A percentile compares a stretch with the other conserved stretches of the same genome.
phyloP scores from a whole-genome alignment of 2,888 invertebrate species.

The Tortrix viridana region DNA sequence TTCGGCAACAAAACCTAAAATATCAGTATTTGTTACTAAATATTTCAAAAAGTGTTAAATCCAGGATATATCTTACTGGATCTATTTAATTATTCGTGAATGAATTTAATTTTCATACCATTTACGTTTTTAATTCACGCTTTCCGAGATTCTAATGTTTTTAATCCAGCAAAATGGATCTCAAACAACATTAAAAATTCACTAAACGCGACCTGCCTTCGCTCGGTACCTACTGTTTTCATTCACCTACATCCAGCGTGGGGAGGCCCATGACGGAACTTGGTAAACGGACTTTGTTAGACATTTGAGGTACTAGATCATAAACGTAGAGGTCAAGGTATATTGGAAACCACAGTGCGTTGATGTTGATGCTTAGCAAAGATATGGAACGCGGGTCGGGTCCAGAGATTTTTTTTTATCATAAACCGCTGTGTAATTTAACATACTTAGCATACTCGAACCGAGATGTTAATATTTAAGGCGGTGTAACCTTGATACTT shows the following conservation, averaged over 20 bases:
- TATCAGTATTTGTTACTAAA: too few species aligned
- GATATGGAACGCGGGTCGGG: constrained; percentile 20
- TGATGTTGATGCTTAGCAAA: constrained; percentile 13
- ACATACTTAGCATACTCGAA: constrained; percentile 5
- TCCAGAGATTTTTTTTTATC: constrained; percentile 13
- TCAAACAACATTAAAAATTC: constrained; percentile 31
- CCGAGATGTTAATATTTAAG: constrained; percentile 12
- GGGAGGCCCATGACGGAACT: constrained; percentile 6
- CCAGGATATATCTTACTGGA: too few species aligned
- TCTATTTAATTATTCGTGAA: too few species aligned
- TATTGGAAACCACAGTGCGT: constrained; percentile 8
- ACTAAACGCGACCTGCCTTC: constrained; percentile 16
- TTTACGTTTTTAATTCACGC: constrained; percentile 11
- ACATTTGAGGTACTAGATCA: not conserved
- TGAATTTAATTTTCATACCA: not conserved
- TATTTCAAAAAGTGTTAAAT: too few species aligned
- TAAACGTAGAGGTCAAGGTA: constrained; percentile 12
- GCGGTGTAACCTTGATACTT: not conserved
- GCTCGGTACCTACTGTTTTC: constrained; percentile 6
- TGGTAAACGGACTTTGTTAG: not conserved
- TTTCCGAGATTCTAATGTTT: constrained; percentile 17
- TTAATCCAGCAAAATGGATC: constrained; percentile 33
- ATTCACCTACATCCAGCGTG: constrained; percentile 21
- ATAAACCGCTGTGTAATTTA: constrained; percentile 14
- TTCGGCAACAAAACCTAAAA: too few species aligned